phyloP scores from a whole-genome alignment of 2,797 vertebrate genomes.

The Leptatherina wallacei region DNA sequence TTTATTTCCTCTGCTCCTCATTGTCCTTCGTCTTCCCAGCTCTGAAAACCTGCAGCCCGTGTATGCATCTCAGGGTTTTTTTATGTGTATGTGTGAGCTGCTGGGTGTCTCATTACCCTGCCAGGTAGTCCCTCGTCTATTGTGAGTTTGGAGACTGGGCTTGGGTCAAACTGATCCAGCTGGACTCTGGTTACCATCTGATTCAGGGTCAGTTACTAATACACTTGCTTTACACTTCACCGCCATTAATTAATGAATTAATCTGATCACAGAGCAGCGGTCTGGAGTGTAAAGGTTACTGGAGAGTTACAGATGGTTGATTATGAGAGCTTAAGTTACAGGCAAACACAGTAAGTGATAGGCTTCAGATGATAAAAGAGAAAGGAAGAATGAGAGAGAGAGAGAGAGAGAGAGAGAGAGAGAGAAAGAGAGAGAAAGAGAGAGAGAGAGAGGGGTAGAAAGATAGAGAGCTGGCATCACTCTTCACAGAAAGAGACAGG shows the following conservation, averaged over 20 bases:
- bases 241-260: slow-evolving; percentile 56
- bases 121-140: slow-evolving; percentile 72
- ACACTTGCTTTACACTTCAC: slow-evolving; percentile 35
- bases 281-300: slow-evolving; percentile 49
- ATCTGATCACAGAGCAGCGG: slow-evolving; percentile 69
- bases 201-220: slow-evolving; percentile 70
- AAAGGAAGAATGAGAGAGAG: slow-evolving; percentile 46
- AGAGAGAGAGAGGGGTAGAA: slow-evolving; percentile 11
- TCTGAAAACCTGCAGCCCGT: slow-evolving; percentile 26
- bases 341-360: slow-evolving; percentile 69
- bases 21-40: slow-evolving; percentile 16
- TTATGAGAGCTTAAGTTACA: slow-evolving; percentile 71
- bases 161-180: slow-evolving; percentile 44
- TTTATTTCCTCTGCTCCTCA: slow-evolving; percentile 24
- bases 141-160: slow-evolving; percentile 47
- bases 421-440: slow-evolving; percentile 14
- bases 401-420: slow-evolving; percentile 47
- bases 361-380: slow-evolving; percentile 65
- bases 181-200: slow-evolving; percentile 74
- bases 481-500: slow-evolving; percentile 41
- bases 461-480: slow-evolving; percentile 22
- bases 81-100: slow-evolving; percentile 31
- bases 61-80: slow-evolving; percentile 22
- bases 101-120: slow-evolving; percentile 77
- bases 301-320: slow-evolving; percentile 64